Percentiles rank a stretch among this genome's conserved stretches.
These are phyloP conservation scores for Meliscaeva auricollis DNA, from an alignment of 2,888 invertebrate species.

Conservation along the genomic window DNA sequence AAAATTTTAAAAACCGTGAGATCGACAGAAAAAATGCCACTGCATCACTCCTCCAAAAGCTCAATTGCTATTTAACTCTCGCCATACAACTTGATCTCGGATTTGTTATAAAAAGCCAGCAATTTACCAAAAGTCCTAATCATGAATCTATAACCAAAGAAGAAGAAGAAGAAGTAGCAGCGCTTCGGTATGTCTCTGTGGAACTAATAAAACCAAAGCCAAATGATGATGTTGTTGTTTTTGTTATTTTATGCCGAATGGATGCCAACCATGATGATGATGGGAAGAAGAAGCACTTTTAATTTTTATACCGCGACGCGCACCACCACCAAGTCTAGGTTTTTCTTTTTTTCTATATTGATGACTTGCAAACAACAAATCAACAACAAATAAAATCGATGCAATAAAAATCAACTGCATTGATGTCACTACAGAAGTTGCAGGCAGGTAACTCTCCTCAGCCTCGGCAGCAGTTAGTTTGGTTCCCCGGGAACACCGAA, in stretches of 20 bases:
- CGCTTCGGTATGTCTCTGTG: constrained; percentile 1
- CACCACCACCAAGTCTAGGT: background rate
- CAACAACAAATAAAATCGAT: constrained; percentile 67
- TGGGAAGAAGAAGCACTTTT: constrained; percentile 46
- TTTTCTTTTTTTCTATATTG: constrained; percentile 30
- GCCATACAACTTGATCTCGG: constrained; percentile 35
- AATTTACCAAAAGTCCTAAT: constrained; percentile 65
- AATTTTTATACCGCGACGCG: constrained; percentile 48
- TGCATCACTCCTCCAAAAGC: constrained; percentile 17
- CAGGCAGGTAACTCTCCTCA: background rate
- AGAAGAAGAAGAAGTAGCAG: constrained; percentile 1
- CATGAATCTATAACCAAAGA: constrained; percentile 34
- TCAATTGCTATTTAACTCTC: constrained; percentile 39
- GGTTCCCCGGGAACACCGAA: constrained; percentile 52
- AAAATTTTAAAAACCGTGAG: constrained; percentile 45
- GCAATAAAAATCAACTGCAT: constrained; percentile 73
- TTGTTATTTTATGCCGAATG: background rate
- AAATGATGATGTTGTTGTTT: background rate
- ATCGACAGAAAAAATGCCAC: constrained; percentile 58
- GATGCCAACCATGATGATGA: constrained; percentile 4
- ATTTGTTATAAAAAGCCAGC: constrained; percentile 35
- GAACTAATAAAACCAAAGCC: constrained; percentile 13
- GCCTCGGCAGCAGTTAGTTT: background rate
- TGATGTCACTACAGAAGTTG: constrained; percentile 60
- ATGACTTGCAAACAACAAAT: constrained; percentile 72